phyloP scores from a whole-genome alignment of 2,888 invertebrate genomes.

The Zygogramma bicolorata region DNA sequence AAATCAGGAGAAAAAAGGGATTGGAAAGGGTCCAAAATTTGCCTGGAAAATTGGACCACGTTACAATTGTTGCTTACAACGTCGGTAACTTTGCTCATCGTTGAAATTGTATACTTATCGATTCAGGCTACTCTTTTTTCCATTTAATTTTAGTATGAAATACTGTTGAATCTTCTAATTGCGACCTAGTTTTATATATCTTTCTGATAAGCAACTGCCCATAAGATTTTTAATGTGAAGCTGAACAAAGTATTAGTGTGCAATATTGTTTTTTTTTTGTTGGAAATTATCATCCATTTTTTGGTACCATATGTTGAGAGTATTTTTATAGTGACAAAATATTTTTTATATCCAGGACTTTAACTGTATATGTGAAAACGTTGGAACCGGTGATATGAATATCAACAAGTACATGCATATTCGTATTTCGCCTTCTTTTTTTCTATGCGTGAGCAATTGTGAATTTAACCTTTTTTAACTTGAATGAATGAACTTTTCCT shows the following conservation, averaged over 20 bases:
- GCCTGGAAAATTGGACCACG: conserved; percentile 91
- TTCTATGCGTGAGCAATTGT: no score
- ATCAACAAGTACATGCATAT: no score
- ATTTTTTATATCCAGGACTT: conserved; percentile 31
- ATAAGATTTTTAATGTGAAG: conserved; percentile 7
- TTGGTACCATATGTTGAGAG: conserved; percentile 18
- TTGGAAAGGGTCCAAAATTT: conserved; percentile 78
- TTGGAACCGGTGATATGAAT: background rate
- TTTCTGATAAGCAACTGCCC: background rate
- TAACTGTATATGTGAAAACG: background rate
- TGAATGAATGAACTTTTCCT: background rate
- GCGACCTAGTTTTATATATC: background rate
- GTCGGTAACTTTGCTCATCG: conserved; percentile 68
- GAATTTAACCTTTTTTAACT: no score
- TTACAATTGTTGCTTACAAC: conserved; percentile 84
- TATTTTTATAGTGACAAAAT: conserved; percentile 30
- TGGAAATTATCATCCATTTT: conserved; percentile 12
- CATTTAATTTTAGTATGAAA: background rate
- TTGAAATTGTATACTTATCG: background rate
- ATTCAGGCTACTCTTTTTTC: background rate
- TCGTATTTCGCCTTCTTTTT: no score
- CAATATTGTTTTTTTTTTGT: conserved; percentile 30
- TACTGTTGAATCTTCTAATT: background rate
- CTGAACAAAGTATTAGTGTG: conserved; percentile 28
- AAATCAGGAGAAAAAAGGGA: conserved; percentile 76